A percentile compares a stretch with the other conserved stretches of the same genome.
Conservation (phyloP, 2,113 vertebrate genomes). For the Cebidichthys violaceus region DNA sequence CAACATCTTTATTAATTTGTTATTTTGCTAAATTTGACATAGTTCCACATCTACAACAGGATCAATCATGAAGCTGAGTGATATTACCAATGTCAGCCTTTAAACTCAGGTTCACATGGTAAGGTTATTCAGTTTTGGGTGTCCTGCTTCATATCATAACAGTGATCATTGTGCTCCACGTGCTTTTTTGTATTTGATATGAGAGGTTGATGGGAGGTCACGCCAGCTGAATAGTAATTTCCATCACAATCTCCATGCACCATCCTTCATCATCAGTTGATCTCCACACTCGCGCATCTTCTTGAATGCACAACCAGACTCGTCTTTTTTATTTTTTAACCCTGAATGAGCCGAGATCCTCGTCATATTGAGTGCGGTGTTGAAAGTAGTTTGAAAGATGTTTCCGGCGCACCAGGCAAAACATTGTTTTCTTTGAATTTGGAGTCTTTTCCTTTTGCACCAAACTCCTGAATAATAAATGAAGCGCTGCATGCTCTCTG, state of each 20-base stretch:
- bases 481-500: background rate
- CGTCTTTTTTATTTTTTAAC: background rate
- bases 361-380: background rate
- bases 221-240: no score
- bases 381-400: background rate
- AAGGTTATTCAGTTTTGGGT: background rate
- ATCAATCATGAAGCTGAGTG: background rate
- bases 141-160: background rate
- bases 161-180: background rate
- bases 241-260: no score
- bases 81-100: background rate
- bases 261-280: background rate
- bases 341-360: background rate
- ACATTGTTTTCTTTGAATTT: background rate
- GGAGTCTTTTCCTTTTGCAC: background rate
- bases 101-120: background rate
- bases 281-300: background rate
- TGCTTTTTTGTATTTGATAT: background rate
- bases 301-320: background rate
- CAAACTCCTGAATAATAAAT: slow-evolving; percentile 13
- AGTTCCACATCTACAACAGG: background rate
- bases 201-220: no score
- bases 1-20: background rate
- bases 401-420: background rate
- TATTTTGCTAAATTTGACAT: background rate